These are phyloP conservation scores for Blomia tropicalis DNA, from an alignment of 2,888 invertebrate genomes.

Conservation along the genomic window DNA sequence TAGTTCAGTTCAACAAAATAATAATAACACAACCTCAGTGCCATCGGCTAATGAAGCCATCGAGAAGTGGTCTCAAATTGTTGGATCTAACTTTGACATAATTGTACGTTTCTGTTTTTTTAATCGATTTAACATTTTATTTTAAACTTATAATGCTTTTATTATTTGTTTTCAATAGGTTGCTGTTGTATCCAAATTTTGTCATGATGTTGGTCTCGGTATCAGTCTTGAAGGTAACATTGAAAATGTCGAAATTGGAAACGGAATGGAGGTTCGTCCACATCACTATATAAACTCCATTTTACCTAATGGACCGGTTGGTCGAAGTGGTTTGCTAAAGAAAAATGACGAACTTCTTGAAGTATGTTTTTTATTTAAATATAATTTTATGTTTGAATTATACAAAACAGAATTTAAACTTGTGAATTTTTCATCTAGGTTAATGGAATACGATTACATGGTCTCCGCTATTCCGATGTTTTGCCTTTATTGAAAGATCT, in stretches of 20 bases:
- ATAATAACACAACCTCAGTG: not conserved
- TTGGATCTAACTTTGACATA: slow-evolving; percentile 62
- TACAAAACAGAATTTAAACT: not conserved
- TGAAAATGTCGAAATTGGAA: slow-evolving; percentile 95
- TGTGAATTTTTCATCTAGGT: slow-evolving; percentile 45
- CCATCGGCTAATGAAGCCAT: not conserved
- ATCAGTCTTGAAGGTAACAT: slow-evolving; percentile 96
- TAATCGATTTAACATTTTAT: not conserved
- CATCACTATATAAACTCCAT: slow-evolving; percentile 97
- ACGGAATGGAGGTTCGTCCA: slow-evolving; percentile 86
- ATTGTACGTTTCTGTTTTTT: slow-evolving; percentile 45
- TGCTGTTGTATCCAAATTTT: slow-evolving; percentile 77
- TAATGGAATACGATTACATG: slow-evolving; percentile 68
- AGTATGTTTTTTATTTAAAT: slow-evolving; percentile 38
- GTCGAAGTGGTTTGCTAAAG: slow-evolving; percentile 65
- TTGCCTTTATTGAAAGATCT: slow-evolving; percentile 80
- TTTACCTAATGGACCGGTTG: slow-evolving; percentile 92
- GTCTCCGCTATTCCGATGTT: slow-evolving; percentile 86
- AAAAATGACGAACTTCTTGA: slow-evolving; percentile 87
- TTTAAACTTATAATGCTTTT: slow-evolving; percentile 9
- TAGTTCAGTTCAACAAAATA: too few relatives aligned
- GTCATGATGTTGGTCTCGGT: slow-evolving; percentile 79
- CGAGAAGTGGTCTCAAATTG: slow-evolving; percentile 56
- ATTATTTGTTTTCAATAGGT: slow-evolving; percentile 44
- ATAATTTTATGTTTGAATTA: not conserved